Evolutionary conservation across 2,888 invertebrate genomes (phyloP).

Genomic region (Limnephilus rhombicus): DNA sequence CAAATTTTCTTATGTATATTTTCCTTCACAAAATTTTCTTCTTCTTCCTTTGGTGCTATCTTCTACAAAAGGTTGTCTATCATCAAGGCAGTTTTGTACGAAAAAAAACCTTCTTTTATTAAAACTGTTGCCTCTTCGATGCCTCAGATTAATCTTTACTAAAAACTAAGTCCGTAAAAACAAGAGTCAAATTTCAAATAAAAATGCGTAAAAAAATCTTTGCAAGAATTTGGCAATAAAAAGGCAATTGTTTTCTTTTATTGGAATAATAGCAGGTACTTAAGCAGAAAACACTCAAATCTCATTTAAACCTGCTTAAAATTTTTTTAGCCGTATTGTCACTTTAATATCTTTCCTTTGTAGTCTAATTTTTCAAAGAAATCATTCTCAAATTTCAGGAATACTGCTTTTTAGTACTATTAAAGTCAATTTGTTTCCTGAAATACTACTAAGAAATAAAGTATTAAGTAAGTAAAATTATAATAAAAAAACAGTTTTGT

Average conservation of each 20-base stretch:
- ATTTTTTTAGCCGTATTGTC: not conserved
- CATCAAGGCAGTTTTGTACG: no score
- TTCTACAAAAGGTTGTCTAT: no score
- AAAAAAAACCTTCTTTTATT: no score
- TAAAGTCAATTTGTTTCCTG: not conserved
- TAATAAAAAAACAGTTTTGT: not conserved
- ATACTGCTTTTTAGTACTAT: not conserved
- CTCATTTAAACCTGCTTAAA: not conserved
- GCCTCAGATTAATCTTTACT: not conserved
- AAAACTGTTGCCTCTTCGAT: no score
- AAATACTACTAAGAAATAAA: not conserved
- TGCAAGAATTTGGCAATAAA: not conserved
- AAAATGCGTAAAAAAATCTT: not conserved
- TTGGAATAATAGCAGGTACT: not conserved
- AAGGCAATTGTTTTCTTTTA: not conserved
- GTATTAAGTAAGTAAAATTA: no score
- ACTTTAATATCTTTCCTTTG: not conserved
- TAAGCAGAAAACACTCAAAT: not conserved
- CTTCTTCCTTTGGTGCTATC: no score
- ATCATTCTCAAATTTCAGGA: not conserved
- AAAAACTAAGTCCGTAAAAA: not conserved
- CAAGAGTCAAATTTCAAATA: not conserved
- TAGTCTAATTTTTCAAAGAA: not conserved
- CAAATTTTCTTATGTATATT: no score
- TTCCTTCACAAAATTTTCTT: no score